Percentiles rank a stretch among this genome's conserved stretches.
phyloP scores from a whole-genome alignment of 2,888 invertebrate species.

The Drosophila tanythrix region DNA sequence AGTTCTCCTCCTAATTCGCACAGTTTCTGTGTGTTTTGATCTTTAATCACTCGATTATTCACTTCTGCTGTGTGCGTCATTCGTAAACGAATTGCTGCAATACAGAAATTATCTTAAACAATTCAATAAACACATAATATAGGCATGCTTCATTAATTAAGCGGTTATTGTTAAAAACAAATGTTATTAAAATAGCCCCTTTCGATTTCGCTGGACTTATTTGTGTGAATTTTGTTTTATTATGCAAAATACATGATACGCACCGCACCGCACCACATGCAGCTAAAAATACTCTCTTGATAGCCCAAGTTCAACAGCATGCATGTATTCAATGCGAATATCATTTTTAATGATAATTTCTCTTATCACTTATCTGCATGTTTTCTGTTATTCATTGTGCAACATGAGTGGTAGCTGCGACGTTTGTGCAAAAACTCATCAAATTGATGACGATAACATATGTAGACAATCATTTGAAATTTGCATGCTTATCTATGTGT shows the following conservation, averaged over 20 bases:
- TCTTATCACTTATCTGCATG: slow-evolving; percentile 18
- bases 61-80: background rate
- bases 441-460: slow-evolving; percentile 30
- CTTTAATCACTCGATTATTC: background rate
- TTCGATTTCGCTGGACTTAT: no score
- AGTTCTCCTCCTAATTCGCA: background rate
- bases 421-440: slow-evolving; percentile 27
- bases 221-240: background rate
- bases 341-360: slow-evolving; percentile 20
- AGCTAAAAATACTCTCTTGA: slow-evolving; percentile 4
- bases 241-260: background rate
- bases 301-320: slow-evolving; percentile 4
- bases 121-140: background rate
- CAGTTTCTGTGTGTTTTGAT: background rate
- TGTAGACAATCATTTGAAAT: slow-evolving; percentile 37
- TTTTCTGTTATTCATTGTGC: slow-evolving; percentile 13
- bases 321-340: background rate
- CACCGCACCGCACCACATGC: background rate
- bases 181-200: background rate
- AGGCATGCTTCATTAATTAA: background rate
- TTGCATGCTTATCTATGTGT: slow-evolving; percentile 46
- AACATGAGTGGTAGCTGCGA: slow-evolving; percentile 41
- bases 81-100: background rate
- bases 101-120: background rate
- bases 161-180: background rate